Conservation (phyloP, 2,888 invertebrate genomes). For the Horisme vitalbata region DNA sequence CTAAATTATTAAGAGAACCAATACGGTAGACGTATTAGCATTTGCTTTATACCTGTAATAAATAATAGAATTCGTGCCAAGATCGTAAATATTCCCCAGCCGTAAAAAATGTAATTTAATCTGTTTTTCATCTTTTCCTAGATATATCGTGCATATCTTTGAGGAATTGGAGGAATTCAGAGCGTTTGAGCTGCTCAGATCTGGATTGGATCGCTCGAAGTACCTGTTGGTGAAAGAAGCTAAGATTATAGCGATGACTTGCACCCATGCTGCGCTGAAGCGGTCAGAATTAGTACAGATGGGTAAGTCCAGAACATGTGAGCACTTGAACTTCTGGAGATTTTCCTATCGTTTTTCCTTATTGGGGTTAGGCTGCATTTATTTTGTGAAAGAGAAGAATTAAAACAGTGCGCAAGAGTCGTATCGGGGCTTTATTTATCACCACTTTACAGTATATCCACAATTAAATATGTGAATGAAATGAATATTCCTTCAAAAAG, state of each 20-base stretch:
- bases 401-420: too few species aligned
- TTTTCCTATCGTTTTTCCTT: too few species aligned
- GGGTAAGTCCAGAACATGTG: conserved; percentile 74
- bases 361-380: too few species aligned
- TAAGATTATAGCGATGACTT: conserved; percentile 99
- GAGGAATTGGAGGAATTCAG: conserved; percentile 98
- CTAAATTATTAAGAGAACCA: too few species aligned
- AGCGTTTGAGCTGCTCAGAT: conserved; percentile 97
- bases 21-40: too few species aligned
- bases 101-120: conserved; percentile 1
- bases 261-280: conserved; percentile 99
- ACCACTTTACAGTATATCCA: too few species aligned
- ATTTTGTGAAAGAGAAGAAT: too few species aligned
- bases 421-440: too few species aligned
- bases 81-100: conserved; percentile 4
- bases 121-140: conserved; percentile 39
- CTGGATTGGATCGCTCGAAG: conserved; percentile 97
- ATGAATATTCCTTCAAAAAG: too few species aligned
- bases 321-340: too few species aligned
- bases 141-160: conserved; percentile 97
- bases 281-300: conserved; percentile 97
- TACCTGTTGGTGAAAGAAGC: conserved; percentile 99
- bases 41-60: neutral
- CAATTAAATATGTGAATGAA: too few species aligned
- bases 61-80: conserved; percentile 6